A percentile compares a stretch with the other conserved stretches of the same genome.
Conservation (phyloP, 2,797 vertebrate species). For the Parotocinclus haroldoi region DNA sequence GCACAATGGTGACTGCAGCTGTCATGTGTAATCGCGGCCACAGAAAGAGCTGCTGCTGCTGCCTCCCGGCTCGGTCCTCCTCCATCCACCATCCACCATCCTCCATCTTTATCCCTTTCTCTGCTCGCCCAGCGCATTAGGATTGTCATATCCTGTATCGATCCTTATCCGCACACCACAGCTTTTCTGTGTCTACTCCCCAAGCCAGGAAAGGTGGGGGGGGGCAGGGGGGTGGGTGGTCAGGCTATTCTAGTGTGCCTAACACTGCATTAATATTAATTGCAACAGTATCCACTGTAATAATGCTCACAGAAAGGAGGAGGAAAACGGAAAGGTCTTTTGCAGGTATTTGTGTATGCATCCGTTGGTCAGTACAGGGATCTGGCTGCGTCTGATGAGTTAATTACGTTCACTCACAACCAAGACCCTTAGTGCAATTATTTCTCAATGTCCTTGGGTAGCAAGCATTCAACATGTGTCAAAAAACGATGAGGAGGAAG, state of each 20-base stretch:
- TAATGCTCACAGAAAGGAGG: conserved; percentile 55
- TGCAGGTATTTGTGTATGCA: conserved; percentile 9
- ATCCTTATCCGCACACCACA: conserved; percentile 62
- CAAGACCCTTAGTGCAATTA: conserved; percentile 43
- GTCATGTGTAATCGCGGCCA: conserved; percentile 20
- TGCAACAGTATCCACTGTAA: conserved; percentile 67
- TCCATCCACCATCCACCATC: conserved; percentile 48
- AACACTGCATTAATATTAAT: conserved; percentile 79
- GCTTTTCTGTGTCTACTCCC: conserved; percentile 48
- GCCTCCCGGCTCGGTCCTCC: conserved; percentile 32
- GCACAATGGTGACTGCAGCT: conserved; percentile 44
- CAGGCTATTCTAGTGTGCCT: conserved; percentile 66
- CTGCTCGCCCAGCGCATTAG: conserved; percentile 67
- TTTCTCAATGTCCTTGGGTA: conserved; percentile 50
- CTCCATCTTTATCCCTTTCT: conserved; percentile 66
- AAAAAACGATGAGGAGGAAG: conserved; percentile 42
- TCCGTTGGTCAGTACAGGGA: conserved; percentile 30
- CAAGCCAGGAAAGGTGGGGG: conserved; percentile 56
- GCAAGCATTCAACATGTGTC: conserved; percentile 51
- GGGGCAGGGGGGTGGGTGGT: conserved; percentile 46
- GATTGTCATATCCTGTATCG: conserved; percentile 75
- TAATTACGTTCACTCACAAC: conserved; percentile 47
- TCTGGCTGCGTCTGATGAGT: conserved; percentile 38
- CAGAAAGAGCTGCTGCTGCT: conserved; percentile 3
- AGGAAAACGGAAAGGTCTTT: too few species aligned